phyloP scores from a whole-genome alignment of 1,140 invertebrate genomes.

The Lordiphosa collinella region DNA sequence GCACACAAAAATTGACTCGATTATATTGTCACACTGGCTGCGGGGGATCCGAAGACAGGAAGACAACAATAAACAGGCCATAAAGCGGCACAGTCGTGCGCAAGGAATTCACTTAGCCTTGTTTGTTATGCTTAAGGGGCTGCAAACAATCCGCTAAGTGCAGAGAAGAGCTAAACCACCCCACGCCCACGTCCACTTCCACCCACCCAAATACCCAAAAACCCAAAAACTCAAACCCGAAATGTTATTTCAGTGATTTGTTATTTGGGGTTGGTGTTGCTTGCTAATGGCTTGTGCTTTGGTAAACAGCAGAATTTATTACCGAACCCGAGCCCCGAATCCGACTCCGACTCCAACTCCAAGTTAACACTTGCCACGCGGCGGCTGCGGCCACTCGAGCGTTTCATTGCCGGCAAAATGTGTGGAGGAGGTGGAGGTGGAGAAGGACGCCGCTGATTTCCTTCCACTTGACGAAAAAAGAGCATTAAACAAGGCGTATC shows the following conservation, averaged over 20 bases:
- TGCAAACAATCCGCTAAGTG: slow-evolving; percentile 78
- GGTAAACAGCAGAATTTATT: slow-evolving; percentile 76
- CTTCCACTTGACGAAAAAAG: slow-evolving; percentile 53
- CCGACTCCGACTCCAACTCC: neutral
- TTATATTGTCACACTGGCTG: slow-evolving; percentile 58
- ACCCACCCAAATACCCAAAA: no score
- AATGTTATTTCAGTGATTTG: slow-evolving; percentile 78
- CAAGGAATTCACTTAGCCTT: slow-evolving; percentile 78
- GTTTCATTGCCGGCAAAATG: slow-evolving; percentile 60
- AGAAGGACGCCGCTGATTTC: neutral
- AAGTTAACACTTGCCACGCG: slow-evolving; percentile 77
- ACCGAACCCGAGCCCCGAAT: slow-evolving; percentile 23
- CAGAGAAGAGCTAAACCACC: slow-evolving; percentile 21
- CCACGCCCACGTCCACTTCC: slow-evolving; percentile 1
- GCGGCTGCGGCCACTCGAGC: slow-evolving; percentile 72
- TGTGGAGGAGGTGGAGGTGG: neutral
- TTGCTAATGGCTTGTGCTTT: slow-evolving; percentile 78
- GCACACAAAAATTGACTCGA: slow-evolving; percentile 71
- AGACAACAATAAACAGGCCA: slow-evolving; percentile 74
- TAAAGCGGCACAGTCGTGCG: slow-evolving; percentile 74
- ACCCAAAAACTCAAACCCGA: slow-evolving; percentile 13
- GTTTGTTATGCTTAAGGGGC: slow-evolving; percentile 79
- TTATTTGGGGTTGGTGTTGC: slow-evolving; percentile 73
- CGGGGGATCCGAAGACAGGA: slow-evolving; percentile 22
- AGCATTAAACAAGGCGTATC: slow-evolving; percentile 79